A percentile compares a stretch with the other conserved stretches of the same genome.
phyloP scores from a whole-genome alignment of 2,888 invertebrate species.

The Thecocarcelia acutangulata region DNA sequence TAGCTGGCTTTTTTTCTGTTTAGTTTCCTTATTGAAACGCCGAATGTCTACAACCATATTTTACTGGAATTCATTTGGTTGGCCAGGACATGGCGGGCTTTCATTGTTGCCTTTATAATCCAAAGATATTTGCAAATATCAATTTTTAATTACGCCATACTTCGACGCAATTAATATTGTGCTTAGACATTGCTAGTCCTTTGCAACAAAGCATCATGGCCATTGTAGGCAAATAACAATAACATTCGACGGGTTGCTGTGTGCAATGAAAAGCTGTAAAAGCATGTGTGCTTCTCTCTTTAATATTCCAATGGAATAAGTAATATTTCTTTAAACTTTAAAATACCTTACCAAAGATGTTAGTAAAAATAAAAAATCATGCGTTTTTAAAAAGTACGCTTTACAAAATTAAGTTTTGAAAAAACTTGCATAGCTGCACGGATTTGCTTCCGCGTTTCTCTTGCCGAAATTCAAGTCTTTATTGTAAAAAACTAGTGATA shows the following conservation, averaged over 20 bases:
- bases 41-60: not conserved
- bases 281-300: not conserved
- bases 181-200: not conserved
- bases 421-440: no score
- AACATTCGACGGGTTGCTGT: not conserved
- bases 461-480: no score
- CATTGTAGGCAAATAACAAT: constrained; percentile 4
- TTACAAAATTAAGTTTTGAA: no score
- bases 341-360: no score
- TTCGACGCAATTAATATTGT: constrained; percentile 32
- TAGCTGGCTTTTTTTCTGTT: not conserved
- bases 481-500: no score
- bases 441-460: no score
- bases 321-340: no score
- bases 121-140: constrained; percentile 8
- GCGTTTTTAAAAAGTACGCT: no score
- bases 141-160: constrained; percentile 50
- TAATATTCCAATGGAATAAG: no score
- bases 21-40: not conserved
- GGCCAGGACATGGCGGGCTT: not conserved
- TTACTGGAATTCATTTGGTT: not conserved
- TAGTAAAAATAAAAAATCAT: no score
- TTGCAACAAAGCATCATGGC: constrained; percentile 11
- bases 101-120: constrained; percentile 15
- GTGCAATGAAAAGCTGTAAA: constrained; percentile 13